Conservation (phyloP, 2,113 vertebrate species). For the Capra hircus region DNA sequence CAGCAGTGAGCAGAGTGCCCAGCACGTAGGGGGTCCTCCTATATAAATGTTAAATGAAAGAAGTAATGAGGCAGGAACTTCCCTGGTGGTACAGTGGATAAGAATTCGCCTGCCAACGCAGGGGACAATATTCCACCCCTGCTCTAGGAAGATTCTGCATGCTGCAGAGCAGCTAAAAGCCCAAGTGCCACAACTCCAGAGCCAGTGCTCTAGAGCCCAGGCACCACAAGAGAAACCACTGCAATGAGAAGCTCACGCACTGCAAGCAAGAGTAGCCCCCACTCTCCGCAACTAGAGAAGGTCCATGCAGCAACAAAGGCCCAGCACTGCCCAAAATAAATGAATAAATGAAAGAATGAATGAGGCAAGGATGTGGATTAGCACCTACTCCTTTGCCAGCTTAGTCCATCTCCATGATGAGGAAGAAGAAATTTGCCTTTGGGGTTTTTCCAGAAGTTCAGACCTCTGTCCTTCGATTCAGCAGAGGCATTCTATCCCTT, state of each 20-base stretch:
- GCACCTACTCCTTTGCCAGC: neutral
- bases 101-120: fast-evolving
- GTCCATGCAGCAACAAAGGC: neutral
- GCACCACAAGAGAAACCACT: neutral
- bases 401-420: neutral
- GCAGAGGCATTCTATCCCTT: neutral
- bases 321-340: neutral
- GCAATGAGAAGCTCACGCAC: neutral
- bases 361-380: neutral
- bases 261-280: neutral
- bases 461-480: neutral
- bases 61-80: neutral
- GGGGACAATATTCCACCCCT: neutral
- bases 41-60: neutral
- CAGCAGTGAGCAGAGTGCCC: neutral
- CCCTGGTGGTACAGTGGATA: neutral
- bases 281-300: neutral
- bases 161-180: neutral
- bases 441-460: neutral
- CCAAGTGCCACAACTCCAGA: neutral
- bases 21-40: neutral
- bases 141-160: neutral
- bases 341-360: neutral
- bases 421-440: neutral
- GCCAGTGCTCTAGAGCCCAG: neutral